Percentiles rank a stretch among this genome's conserved stretches.
These are phyloP conservation scores for Goniozus legneri DNA, from an alignment of 1,140 invertebrate genomes.

Conservation along the genomic window DNA sequence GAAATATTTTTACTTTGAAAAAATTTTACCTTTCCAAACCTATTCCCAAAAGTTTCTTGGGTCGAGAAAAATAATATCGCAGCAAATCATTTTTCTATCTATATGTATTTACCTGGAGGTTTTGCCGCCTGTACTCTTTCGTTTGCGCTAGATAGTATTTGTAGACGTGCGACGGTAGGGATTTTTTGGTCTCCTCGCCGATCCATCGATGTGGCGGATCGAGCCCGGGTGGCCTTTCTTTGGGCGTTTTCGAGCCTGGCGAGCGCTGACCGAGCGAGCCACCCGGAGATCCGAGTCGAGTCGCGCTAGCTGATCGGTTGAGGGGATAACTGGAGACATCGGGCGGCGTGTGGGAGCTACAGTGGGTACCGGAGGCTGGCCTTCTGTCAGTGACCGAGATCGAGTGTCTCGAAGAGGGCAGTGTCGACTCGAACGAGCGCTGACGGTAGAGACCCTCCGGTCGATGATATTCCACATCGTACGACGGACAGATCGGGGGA, in stretches of 20 bases:
- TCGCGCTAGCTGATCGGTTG: constrained; percentile 35
- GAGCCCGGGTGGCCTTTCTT: constrained; percentile 35
- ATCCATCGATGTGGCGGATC: constrained; percentile 59
- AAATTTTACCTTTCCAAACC: too few relatives aligned
- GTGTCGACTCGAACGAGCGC: constrained; percentile 23
- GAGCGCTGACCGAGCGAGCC: constrained; percentile 36
- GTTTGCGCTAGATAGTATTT: constrained; percentile 64
- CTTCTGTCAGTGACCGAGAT: constrained; percentile 18
- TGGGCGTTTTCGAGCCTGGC: constrained; percentile 29
- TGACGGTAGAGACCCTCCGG: constrained; percentile 15
- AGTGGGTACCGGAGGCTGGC: constrained; percentile 36
- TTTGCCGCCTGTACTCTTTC: constrained; percentile 55
- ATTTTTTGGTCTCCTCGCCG: constrained; percentile 63
- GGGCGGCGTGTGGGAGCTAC: constrained; percentile 42
- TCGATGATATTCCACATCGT: constrained; percentile 6
- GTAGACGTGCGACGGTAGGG: constrained; percentile 64
- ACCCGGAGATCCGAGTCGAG: constrained; percentile 40
- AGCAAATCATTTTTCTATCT: too few relatives aligned
- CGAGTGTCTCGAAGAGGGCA: constrained; percentile 10
- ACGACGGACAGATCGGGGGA: constrained; percentile 14
- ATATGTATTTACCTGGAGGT: constrained; percentile 58
- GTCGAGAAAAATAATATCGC: too few relatives aligned
- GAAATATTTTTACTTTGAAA: too few relatives aligned
- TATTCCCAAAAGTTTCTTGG: too few relatives aligned
- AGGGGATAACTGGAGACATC: constrained; percentile 27